Percentiles rank a stretch among this genome's conserved stretches.
These are phyloP conservation scores for Patiria miniata DNA, from an alignment of 35 echinoderm and acorn worm species.

Conservation along the genomic window DNA sequence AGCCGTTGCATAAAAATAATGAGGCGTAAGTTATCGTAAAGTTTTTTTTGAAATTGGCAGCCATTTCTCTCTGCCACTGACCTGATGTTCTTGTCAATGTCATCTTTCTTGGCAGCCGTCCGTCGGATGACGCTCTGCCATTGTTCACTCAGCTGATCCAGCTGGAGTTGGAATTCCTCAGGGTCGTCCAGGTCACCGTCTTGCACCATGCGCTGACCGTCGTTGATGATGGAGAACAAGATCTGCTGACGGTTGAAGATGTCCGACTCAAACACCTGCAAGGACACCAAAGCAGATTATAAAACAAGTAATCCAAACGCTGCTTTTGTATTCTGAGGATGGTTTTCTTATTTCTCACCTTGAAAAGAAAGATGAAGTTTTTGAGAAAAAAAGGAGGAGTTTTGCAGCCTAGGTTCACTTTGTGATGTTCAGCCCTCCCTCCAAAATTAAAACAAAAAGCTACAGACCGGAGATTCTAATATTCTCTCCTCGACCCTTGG, in stretches of 20 bases:
- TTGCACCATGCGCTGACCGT: constrained; percentile 93
- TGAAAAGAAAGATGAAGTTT: neutral
- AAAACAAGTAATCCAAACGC: neutral
- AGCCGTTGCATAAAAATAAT: no score
- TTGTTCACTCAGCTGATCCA: constrained; percentile 90
- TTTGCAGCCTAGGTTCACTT: no score
- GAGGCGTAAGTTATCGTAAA: no score
- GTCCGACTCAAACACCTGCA: constrained; percentile 95
- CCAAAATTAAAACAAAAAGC: no score
- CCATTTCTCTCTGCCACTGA: constrained; percentile 11
- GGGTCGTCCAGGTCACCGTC: constrained; percentile 93
- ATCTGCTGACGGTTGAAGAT: constrained; percentile 99
- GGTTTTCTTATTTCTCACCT: neutral
- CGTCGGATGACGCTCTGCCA: constrained; percentile 97
- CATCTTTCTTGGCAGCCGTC: constrained; percentile 82
- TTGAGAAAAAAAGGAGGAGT: no score
- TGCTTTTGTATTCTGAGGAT: neutral
- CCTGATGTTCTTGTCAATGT: constrained; percentile 97
- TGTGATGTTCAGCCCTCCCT: no score
- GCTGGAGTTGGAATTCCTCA: constrained; percentile 87
- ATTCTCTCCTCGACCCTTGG: no score
- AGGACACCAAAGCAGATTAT: neutral
- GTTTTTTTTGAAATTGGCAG: no score
- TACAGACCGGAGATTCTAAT: no score
- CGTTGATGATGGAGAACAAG: constrained; percentile 99